Evolutionary conservation across 2,797 vertebrate genomes (phyloP).

Genomic region (Sebastes cheni): DNA sequence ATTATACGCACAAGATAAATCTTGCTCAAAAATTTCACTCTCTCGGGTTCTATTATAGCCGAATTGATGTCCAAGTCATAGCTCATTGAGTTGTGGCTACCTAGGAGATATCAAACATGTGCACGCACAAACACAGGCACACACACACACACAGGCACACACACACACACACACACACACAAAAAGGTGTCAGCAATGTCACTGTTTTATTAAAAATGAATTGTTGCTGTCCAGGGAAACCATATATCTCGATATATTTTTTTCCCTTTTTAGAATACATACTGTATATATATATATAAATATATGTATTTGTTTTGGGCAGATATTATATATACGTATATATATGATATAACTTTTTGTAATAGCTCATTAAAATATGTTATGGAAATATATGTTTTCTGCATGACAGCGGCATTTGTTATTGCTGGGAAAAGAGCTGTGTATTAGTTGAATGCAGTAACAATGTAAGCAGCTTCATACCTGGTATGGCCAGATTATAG

Average conservation of each 20-base stretch:
- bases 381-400: not conserved
- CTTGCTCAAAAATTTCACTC: constrained; percentile 37
- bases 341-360: not conserved
- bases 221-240: too few relatives aligned
- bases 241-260: too few relatives aligned
- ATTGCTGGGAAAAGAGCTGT: not conserved
- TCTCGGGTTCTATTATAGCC: constrained; percentile 53
- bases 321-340: too few relatives aligned
- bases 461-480: constrained; percentile 22
- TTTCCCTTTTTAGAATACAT: not conserved
- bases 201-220: too few relatives aligned
- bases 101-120: constrained; percentile 21
- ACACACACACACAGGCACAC: not conserved
- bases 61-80: constrained; percentile 67
- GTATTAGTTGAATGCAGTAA: not conserved
- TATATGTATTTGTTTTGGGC: too few relatives aligned
- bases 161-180: too few relatives aligned
- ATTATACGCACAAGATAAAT: constrained; percentile 35
- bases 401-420: not conserved
- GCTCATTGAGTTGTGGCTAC: constrained; percentile 72
- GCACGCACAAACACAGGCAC: not conserved
- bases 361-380: not conserved
- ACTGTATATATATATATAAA: too few relatives aligned
- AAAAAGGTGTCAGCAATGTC: too few relatives aligned
- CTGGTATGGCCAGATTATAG: constrained; percentile 64